phyloP scores from a whole-genome alignment of 2,888 invertebrate species.

The Drosophila nr. medialis region DNA sequence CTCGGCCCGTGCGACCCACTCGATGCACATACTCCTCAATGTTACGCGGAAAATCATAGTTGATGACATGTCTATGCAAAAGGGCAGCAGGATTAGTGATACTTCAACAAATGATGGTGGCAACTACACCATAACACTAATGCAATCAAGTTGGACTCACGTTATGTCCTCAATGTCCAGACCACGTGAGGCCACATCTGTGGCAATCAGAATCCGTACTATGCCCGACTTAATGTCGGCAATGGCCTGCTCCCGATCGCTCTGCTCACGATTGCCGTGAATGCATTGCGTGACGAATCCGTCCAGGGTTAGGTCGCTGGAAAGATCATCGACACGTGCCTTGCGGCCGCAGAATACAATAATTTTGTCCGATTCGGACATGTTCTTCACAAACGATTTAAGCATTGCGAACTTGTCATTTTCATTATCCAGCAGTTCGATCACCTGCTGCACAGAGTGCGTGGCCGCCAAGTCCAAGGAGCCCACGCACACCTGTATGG shows the following conservation, averaged over 20 bases:
- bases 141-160: conserved; percentile 78
- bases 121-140: neutral
- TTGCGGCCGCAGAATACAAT: conserved; percentile 97
- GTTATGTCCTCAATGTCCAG: conserved; percentile 95
- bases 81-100: neutral
- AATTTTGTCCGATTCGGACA: conserved; percentile 92
- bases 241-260: conserved; percentile 92
- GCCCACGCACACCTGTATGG: conserved; percentile 95
- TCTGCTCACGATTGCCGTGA: conserved; percentile 95
- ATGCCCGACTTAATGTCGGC: conserved; percentile 92
- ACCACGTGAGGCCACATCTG: conserved; percentile 97
- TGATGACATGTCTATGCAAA: conserved; percentile 88
- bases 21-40: conserved; percentile 97
- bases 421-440: conserved; percentile 90
- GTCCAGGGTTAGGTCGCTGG: conserved; percentile 90
- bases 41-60: conserved; percentile 96
- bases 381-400: conserved; percentile 88
- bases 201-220: conserved; percentile 94
- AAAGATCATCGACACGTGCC: conserved; percentile 91
- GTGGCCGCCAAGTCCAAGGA: conserved; percentile 95
- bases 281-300: conserved; percentile 91
- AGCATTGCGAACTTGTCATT: conserved; percentile 88
- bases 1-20: conserved; percentile 97
- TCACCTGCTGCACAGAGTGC: conserved; percentile 93
- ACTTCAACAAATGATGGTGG: neutral